Percentiles rank a stretch among this genome's conserved stretches.
These are phyloP conservation scores for Trachelus iudaicus DNA, from an alignment of 2,888 invertebrate genomes.

Conservation along the genomic window DNA sequence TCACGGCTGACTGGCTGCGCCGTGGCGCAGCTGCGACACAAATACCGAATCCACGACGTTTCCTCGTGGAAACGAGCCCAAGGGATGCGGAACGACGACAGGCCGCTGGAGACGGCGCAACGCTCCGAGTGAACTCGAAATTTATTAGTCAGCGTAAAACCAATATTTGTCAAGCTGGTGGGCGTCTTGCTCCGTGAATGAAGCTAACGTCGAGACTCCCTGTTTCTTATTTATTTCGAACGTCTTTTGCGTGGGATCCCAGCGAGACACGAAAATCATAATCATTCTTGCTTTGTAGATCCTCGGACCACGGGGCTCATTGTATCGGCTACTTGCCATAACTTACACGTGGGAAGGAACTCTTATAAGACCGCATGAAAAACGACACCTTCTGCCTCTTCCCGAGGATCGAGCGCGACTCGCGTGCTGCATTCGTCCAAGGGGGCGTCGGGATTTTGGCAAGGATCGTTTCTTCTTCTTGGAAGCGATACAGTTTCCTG, in stretches of 20 bases:
- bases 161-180: conserved; percentile 6
- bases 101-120: neutral
- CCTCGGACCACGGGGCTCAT: neutral
- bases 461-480: neutral
- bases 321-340: neutral
- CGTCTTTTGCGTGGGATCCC: neutral
- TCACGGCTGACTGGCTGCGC: neutral
- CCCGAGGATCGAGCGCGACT: neutral
- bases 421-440: neutral
- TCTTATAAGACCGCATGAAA: neutral
- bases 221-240: neutral
- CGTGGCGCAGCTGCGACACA: neutral
- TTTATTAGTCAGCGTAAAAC: neutral
- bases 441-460: neutral
- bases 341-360: neutral
- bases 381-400: neutral
- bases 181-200: neutral
- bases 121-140: neutral
- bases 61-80: neutral
- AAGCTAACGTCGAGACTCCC: neutral
- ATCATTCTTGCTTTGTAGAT: neutral
- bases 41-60: neutral
- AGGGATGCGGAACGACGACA: neutral
- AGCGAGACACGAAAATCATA: neutral
- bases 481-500: neutral